A percentile compares a stretch with the other conserved stretches of the same genome.
Conservation (phyloP, 1,140 invertebrate species). For the Drosophila parabipectinata region DNA sequence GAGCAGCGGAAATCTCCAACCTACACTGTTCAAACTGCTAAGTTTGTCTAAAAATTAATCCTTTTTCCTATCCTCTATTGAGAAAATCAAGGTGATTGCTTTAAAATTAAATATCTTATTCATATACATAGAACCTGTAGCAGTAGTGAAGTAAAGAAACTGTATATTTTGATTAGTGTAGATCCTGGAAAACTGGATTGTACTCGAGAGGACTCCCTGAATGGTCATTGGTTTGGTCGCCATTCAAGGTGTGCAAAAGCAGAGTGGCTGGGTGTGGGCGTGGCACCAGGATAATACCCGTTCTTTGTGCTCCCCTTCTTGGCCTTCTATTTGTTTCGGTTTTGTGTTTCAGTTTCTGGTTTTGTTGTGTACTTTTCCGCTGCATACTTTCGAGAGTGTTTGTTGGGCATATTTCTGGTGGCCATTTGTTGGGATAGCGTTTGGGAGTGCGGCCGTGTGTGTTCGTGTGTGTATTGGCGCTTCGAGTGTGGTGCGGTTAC, state of each 20-base stretch:
- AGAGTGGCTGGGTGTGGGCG: constrained; percentile 22
- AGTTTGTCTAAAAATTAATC: background rate
- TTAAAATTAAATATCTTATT: no score
- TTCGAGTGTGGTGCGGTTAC: constrained; percentile 69
- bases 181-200: constrained; percentile 25
- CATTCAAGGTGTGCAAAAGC: constrained; percentile 23
- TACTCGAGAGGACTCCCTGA: constrained; percentile 19
- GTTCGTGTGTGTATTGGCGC: constrained; percentile 40
- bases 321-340: constrained; percentile 23
- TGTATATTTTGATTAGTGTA: background rate
- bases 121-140: no score
- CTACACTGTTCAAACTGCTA: constrained; percentile 31
- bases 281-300: constrained; percentile 33
- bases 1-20: constrained; percentile 42
- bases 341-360: constrained; percentile 6
- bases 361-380: constrained; percentile 17
- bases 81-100: no score
- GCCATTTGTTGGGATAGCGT: constrained; percentile 44
- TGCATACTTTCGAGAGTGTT: constrained; percentile 51
- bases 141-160: constrained; percentile 12
- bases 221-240: constrained; percentile 43
- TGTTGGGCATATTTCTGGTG: constrained; percentile 75
- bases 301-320: constrained; percentile 25
- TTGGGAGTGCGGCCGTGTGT: constrained; percentile 23
- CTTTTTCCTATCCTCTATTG: no score